These are phyloP conservation scores for Suricata suricatta DNA, from an alignment of 2,113 vertebrate genomes.

Conservation along the genomic window DNA sequence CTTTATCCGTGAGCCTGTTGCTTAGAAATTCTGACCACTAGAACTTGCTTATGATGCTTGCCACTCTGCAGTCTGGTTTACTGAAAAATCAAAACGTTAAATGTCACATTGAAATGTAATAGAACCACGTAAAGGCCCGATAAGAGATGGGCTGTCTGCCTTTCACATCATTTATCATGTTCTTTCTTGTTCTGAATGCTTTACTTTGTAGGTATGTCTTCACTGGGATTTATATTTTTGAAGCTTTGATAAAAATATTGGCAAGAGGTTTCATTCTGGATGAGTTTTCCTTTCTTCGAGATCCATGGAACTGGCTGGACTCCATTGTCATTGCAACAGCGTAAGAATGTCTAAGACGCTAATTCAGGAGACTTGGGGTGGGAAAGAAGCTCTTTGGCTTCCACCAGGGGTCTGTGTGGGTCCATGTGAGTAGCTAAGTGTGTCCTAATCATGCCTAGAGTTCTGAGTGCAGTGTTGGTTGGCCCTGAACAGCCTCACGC, in stretches of 20 bases:
- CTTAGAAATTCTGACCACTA: background rate
- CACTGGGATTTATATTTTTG: constrained; percentile 92
- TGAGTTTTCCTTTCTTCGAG: constrained; percentile 95
- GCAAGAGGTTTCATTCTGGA: constrained; percentile 93
- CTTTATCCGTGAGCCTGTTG: background rate
- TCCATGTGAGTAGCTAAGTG: background rate
- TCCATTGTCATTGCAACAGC: constrained; percentile 90
- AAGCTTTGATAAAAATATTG: constrained; percentile 93
- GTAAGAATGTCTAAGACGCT: constrained; percentile 85
- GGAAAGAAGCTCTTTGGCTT: background rate
- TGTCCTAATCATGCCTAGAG: background rate
- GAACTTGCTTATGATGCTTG: background rate
- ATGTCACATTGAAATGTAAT: background rate
- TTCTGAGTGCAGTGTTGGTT: constrained; percentile 46
- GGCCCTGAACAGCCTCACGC: background rate
- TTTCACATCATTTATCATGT: background rate
- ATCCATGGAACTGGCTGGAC: constrained; percentile 96
- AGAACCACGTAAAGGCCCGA: background rate
- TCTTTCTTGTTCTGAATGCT: constrained; percentile 56
- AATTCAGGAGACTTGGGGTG: background rate
- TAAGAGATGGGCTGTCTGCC: background rate
- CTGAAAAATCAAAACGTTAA: background rate
- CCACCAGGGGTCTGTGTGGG: background rate
- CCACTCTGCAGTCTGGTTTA: constrained; percentile 28
- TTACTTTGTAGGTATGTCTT: constrained; percentile 88